These are phyloP conservation scores for Ceramica pisi DNA, from an alignment of 2,888 invertebrate genomes.

Conservation along the genomic window DNA sequence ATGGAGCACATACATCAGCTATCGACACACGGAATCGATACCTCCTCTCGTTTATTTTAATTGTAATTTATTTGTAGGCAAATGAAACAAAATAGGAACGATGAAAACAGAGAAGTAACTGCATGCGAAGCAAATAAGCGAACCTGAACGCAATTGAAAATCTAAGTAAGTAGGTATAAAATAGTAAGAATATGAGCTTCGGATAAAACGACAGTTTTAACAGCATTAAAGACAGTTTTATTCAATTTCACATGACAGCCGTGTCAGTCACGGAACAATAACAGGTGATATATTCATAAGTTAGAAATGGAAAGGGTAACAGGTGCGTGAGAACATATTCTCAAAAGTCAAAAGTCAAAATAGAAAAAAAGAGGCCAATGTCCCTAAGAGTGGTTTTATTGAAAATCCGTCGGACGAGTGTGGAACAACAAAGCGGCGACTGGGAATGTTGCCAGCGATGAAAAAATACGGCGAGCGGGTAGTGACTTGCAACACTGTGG, in stretches of 20 bases:
- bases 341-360: constrained; percentile 68
- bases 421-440: constrained; percentile 84
- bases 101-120: not conserved
- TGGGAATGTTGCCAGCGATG: constrained; percentile 81
- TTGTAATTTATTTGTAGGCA: constrained; percentile 40
- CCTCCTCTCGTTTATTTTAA: constrained; percentile 59
- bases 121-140: not conserved
- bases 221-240: constrained; percentile 16
- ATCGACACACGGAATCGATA: constrained; percentile 69
- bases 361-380: constrained; percentile 80
- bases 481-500: constrained; percentile 88
- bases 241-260: constrained; percentile 25
- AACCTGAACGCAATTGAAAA: not conserved
- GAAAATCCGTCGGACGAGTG: constrained; percentile 84
- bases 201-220: not conserved
- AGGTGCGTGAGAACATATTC: constrained; percentile 88
- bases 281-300: constrained; percentile 58
- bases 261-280: constrained; percentile 49
- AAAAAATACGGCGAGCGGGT: constrained; percentile 77
- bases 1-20: constrained; percentile 39
- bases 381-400: constrained; percentile 86
- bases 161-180: not conserved
- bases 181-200: not conserved
- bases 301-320: constrained; percentile 72
- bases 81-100: not conserved